Conservation (phyloP, 2,113 vertebrate species). For the Reinhardtius hippoglossoides region DNA sequence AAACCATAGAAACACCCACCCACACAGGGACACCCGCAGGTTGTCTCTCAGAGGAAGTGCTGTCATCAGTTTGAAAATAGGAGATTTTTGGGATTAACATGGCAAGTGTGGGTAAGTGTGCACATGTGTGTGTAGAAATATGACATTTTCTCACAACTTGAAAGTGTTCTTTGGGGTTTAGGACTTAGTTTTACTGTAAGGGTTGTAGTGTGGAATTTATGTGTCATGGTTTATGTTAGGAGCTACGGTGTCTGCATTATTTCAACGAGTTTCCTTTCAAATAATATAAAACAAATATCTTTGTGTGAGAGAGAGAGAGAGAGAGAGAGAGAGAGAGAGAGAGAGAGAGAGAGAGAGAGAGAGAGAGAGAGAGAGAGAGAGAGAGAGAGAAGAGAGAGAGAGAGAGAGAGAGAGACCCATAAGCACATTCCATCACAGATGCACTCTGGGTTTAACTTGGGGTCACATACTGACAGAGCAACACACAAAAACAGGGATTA, state of each 20-base stretch:
- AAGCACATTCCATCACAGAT: slow-evolving; percentile 40
- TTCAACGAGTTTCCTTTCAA: not conserved
- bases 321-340: not conserved
- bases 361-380: not conserved
- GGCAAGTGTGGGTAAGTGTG: slow-evolving; percentile 17
- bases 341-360: too few species aligned
- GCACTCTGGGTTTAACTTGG: slow-evolving; percentile 14
- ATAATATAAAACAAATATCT: not conserved
- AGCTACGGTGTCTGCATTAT: not conserved
- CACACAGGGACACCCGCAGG: not conserved
- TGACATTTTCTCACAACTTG: too few species aligned
- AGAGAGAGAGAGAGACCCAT: not conserved
- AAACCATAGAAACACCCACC: not conserved
- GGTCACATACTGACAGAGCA: slow-evolving; percentile 44
- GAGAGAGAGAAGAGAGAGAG: too few species aligned
- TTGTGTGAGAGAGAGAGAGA: not conserved
- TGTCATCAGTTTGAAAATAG: slow-evolving; percentile 69
- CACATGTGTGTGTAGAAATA: not conserved
- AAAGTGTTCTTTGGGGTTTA: too few species aligned
- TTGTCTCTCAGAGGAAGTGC: slow-evolving; percentile 42
- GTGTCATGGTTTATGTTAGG: not conserved
- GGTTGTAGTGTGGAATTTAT: not conserved
- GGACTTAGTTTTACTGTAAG: not conserved
- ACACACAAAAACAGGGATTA: slow-evolving; percentile 65
- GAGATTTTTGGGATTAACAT: slow-evolving; percentile 55